Evolutionary conservation across 1,140 invertebrate species (phyloP).

Genomic region (Neodiprion pinetum): DNA sequence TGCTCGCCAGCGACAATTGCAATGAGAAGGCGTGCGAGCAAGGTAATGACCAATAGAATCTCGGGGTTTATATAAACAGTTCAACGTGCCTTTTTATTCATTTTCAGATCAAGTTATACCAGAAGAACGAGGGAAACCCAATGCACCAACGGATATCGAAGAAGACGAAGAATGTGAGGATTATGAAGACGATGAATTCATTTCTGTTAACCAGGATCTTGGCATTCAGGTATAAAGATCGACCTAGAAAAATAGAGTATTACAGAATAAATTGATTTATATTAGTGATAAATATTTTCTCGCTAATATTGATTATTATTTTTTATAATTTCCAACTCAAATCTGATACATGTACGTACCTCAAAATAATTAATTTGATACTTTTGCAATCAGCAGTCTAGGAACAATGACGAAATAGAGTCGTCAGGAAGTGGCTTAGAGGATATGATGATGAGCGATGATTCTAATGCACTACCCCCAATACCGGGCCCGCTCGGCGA

Average conservation of each 20-base stretch:
- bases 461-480: constrained; percentile 48
- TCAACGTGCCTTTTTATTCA: constrained; percentile 21
- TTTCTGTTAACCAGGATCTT: constrained; percentile 40
- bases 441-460: constrained; percentile 71
- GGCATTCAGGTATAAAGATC: constrained; percentile 35
- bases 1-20: constrained; percentile 74
- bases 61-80: not conserved
- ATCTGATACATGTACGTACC: not conserved
- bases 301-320: constrained; percentile 15
- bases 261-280: not conserved
- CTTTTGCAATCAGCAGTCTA: constrained; percentile 14
- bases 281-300: constrained; percentile 22
- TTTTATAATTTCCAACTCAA: not conserved
- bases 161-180: constrained; percentile 67
- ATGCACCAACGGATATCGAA: constrained; percentile 61
- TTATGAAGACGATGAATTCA: constrained; percentile 58
- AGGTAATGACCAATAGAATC: constrained; percentile 55
- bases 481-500: constrained; percentile 30
- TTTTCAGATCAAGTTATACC: constrained; percentile 72
- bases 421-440: constrained; percentile 40
- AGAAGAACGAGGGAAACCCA: constrained; percentile 65
- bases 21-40: constrained; percentile 75
- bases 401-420: constrained; percentile 20
- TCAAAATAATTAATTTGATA: constrained; percentile 9
- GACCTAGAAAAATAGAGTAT: constrained; percentile 2